Evolutionary conservation across 2,113 vertebrate genomes (phyloP), one percentile per base, ranked within the genome.

Genomic region (Cepphus grylle): DNA sequence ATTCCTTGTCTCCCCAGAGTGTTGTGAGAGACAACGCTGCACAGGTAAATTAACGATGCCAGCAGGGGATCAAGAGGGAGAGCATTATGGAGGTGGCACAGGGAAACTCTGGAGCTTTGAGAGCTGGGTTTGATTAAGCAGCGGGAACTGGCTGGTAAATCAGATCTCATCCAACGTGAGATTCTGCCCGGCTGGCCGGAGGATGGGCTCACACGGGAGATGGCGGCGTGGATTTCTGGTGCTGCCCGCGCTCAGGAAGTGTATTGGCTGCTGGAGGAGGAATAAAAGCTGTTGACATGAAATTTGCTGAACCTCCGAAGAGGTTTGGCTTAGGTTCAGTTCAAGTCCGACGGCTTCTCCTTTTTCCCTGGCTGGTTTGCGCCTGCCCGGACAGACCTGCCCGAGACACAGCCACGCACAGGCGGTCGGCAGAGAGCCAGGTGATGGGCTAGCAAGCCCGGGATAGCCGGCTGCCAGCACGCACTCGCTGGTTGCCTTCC

Each of bases 201-300:
- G 45, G 34, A 61, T 1, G 5, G 76, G 47, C 61, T 53, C 6
- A 3, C 0, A 1, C 0, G 1, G 62, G 62, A 59, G 58, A 27
- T 11, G 16, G 29, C 9, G 7, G 38, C 4, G 2, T 2, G 3
- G 38, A 4, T 17, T 40, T n/a, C 45, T 29, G 40, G 29, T 56
- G 61, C 62, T 26, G 62, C 69, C 53, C 1, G 2, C 1, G 1
- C 62, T 87, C 76, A 22, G 76, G 69, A 69, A 52, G 27, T 7
- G 6, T 27, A 18, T 20, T 19, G 47, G 29, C 62, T 69, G 69
- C 70, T 16, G 55, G 71, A 55, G 53, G n/a, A 74, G 52, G 42
- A 56, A 63, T 62, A 56, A 14, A 63, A 77, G 23, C 62, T 36
- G 50, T 13, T 52, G 81, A 86, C 32, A 6, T 52, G 73, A 86